These are phyloP conservation scores for Agrilus planipennis DNA, from an alignment of 1,140 invertebrate genomes.

Conservation along the genomic window DNA sequence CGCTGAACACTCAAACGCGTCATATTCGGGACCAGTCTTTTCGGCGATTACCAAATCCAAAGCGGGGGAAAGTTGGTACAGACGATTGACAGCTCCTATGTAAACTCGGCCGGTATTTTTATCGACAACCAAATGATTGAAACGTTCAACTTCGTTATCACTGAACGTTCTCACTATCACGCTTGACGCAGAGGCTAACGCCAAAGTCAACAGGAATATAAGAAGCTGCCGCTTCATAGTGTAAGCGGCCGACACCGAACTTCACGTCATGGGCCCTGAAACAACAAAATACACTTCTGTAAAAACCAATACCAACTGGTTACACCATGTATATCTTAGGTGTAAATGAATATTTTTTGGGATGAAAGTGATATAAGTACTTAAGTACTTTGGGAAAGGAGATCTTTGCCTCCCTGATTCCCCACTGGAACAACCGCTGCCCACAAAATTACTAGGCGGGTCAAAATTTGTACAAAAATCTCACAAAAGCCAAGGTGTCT, in stretches of 20 bases:
- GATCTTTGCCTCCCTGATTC: too few species aligned
- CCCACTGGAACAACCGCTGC: too few species aligned
- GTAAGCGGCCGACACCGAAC: conserved; percentile 15
- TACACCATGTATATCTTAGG: too few species aligned
- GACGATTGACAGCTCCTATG: conserved; percentile 84
- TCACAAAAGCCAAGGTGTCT: too few species aligned
- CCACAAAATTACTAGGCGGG: too few species aligned
- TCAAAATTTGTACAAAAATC: too few species aligned
- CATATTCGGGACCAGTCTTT: conserved; percentile 79
- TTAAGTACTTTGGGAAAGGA: too few species aligned
- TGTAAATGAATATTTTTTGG: too few species aligned
- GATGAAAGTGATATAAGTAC: too few species aligned
- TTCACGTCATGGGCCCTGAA: conserved; percentile 23
- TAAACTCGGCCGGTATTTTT: conserved; percentile 80
- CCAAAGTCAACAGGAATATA: conserved; percentile 21
- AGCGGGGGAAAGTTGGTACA: conserved; percentile 86
- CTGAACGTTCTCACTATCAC: conserved; percentile 54
- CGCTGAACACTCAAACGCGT: conserved; percentile 82
- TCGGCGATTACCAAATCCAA: conserved; percentile 65
- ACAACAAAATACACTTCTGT: conserved; percentile 9
- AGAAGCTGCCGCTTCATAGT: conserved; percentile 27
- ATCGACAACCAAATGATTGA: conserved; percentile 85
- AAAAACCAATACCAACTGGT: too few species aligned
- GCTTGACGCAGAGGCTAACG: conserved; percentile 31
- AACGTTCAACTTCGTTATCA: conserved; percentile 46